Percentiles rank a stretch among this genome's conserved stretches.
Conservation (phyloP, 2,888 invertebrate genomes). For the Amphipyra berbera region DNA sequence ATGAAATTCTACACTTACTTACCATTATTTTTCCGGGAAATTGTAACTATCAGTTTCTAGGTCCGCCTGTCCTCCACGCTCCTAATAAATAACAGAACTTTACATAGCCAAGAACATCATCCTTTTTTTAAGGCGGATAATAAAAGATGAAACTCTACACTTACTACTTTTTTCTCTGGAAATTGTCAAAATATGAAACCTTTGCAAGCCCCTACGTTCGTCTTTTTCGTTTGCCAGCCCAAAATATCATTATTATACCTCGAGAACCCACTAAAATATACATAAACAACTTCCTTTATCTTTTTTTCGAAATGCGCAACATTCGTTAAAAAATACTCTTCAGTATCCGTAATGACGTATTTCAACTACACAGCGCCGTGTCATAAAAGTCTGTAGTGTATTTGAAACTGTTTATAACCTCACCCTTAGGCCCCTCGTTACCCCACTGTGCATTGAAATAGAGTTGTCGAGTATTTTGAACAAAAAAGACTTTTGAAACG, state of each 20-base stretch:
- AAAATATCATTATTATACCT: slow-evolving; percentile 10
- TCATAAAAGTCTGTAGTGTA: slow-evolving; percentile 37
- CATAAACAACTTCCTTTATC: slow-evolving; percentile 26
- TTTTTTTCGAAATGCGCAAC: slow-evolving; percentile 48
- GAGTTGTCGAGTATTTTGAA: slow-evolving; percentile 57
- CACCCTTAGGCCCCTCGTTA: slow-evolving; percentile 69
- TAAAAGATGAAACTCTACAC: too few species aligned
- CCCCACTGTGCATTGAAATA: slow-evolving; percentile 72
- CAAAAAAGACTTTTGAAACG: slow-evolving; percentile 59
- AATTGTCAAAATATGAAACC: too few species aligned
- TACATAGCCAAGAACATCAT: too few species aligned
- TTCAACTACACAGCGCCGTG: slow-evolving; percentile 30
- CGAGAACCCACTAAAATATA: slow-evolving; percentile 15
- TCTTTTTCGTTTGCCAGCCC: not conserved
- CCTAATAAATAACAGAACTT: too few species aligned
- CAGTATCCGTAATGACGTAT: slow-evolving; percentile 54
- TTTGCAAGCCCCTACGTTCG: too few species aligned
- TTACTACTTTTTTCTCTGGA: too few species aligned
- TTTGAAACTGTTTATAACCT: slow-evolving; percentile 59
- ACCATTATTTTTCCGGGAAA: too few species aligned
- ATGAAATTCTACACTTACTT: too few species aligned
- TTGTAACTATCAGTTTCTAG: too few species aligned
- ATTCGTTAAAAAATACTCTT: slow-evolving; percentile 52
- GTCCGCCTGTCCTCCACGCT: too few species aligned
- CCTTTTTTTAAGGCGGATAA: too few species aligned